Percentiles rank a stretch among this genome's conserved stretches.
Evolutionary conservation across 2,888 invertebrate genomes (phyloP).

Genomic region (Tenthredo scrophulariae): DNA sequence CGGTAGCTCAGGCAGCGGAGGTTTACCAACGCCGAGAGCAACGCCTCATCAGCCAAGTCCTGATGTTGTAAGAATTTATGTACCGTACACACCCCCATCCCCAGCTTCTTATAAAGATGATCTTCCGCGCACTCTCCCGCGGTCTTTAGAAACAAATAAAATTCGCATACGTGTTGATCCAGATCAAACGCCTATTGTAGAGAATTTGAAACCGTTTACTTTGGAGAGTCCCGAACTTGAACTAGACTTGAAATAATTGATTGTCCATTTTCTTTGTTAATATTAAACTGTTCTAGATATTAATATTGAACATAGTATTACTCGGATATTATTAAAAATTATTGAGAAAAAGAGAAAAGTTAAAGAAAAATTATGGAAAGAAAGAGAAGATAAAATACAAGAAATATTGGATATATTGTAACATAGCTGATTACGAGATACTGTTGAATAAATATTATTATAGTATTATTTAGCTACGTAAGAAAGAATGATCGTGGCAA

Average conservation of each 20-base stretch:
- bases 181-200: slow-evolving; percentile 83
- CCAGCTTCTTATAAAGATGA: slow-evolving; percentile 81
- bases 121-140: slow-evolving; percentile 78
- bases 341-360: slow-evolving; percentile 52
- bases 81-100: slow-evolving; percentile 85
- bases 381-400: slow-evolving; percentile 49
- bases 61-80: slow-evolving; percentile 89
- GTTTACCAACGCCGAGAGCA: slow-evolving; percentile 83
- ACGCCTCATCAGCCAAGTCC: slow-evolving; percentile 85
- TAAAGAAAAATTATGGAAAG: slow-evolving; percentile 55
- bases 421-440: slow-evolving; percentile 54
- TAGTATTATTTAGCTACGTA: slow-evolving; percentile 37
- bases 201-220: slow-evolving; percentile 74
- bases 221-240: slow-evolving; percentile 74
- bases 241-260: slow-evolving; percentile 73
- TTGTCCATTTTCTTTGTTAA: slow-evolving; percentile 20
- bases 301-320: slow-evolving; percentile 45
- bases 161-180: slow-evolving; percentile 87
- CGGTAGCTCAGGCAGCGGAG: slow-evolving; percentile 84
- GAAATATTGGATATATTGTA: slow-evolving; percentile 55
- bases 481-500: slow-evolving; percentile 27
- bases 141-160: slow-evolving; percentile 84
- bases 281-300: slow-evolving; percentile 42
- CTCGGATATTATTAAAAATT: slow-evolving; percentile 47
- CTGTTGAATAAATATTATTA: slow-evolving; percentile 51